Evolutionary conservation across 2,888 invertebrate species (phyloP).

Genomic region (Drosophila algonquin): DNA sequence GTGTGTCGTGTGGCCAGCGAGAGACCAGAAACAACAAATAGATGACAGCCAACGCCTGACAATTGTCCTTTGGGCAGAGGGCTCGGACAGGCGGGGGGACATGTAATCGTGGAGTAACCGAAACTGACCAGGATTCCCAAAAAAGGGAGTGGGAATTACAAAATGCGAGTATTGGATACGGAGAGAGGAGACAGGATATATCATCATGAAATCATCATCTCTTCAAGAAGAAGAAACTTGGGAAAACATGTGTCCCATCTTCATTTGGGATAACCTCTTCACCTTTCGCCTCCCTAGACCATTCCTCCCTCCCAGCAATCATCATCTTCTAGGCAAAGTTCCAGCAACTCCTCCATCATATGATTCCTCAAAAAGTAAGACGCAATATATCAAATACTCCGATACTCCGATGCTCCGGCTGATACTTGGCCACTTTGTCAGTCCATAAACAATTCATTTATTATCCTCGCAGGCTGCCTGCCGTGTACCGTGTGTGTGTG

Average conservation of each 20-base stretch:
- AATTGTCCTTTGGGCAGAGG: constrained; percentile 45
- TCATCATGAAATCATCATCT: not conserved
- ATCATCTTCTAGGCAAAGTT: not conserved
- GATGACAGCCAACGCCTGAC: constrained; percentile 52
- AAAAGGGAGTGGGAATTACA: not conserved
- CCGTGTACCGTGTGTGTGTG: not conserved
- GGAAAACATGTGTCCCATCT: not conserved
- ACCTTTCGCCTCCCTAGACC: too few species aligned
- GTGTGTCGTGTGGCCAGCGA: constrained; percentile 69
- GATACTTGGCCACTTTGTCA: constrained; percentile 48
- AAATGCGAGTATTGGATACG: not conserved
- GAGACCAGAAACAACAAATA: constrained; percentile 60
- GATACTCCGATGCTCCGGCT: constrained; percentile 14
- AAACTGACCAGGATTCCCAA: not conserved
- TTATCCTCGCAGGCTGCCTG: constrained; percentile 65
- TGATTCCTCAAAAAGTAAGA: constrained; percentile 8
- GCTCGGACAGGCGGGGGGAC: constrained; percentile 1
- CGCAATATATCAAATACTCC: constrained; percentile 52
- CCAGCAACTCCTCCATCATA: constrained; percentile 9
- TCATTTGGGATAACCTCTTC: not conserved
- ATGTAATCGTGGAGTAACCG: constrained; percentile 11
- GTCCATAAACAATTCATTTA: constrained; percentile 80
- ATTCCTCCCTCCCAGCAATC: not conserved
- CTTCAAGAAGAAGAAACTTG: not conserved
- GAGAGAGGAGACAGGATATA: not conserved